A percentile compares a stretch with the other conserved stretches of the same genome.
These are phyloP conservation scores for Morpho helenor DNA, from an alignment of 2,888 invertebrate species.

Conservation along the genomic window DNA sequence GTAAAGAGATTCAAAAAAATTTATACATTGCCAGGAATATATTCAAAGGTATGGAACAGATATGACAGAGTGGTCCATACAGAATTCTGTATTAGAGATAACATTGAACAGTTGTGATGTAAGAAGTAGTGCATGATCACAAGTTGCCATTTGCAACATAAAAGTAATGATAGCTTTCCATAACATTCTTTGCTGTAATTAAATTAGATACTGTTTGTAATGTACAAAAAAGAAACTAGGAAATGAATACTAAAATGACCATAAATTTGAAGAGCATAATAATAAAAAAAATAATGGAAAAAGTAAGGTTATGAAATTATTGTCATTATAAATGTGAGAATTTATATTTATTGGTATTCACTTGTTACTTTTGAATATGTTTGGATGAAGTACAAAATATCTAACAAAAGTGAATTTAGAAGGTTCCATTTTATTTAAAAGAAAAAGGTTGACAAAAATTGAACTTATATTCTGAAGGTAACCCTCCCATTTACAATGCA, in stretches of 20 bases:
- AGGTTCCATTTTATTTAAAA: not conserved
- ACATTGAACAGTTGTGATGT: slow-evolving; percentile 7
- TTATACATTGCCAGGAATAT: not conserved
- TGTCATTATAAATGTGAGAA: not conserved
- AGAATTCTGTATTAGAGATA: slow-evolving; percentile 4
- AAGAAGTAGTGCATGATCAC: slow-evolving; percentile 15
- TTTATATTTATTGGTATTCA: slow-evolving; percentile 1
- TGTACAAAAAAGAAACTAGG: not conserved
- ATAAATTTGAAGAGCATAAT: not conserved
- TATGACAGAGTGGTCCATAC: slow-evolving; percentile 3
- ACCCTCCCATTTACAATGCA: not conserved
- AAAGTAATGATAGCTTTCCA: not conserved
- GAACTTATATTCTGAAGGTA: not conserved
- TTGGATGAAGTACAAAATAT: not conserved
- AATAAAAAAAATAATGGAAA: not conserved
- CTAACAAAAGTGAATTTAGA: slow-evolving; percentile 1
- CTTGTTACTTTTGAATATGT: not conserved
- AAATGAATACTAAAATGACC: slow-evolving; percentile 2
- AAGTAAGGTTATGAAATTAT: not conserved
- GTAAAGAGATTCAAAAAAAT: slow-evolving; percentile 4
- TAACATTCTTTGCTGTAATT: too few species aligned
- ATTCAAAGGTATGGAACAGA: slow-evolving; percentile 9
- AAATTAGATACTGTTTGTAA: too few species aligned
- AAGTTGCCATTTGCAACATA: not conserved
- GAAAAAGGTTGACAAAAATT: too few species aligned